Evolutionary conservation across 1,140 invertebrate genomes (phyloP).

Genomic region (Drosophila baimaii): DNA sequence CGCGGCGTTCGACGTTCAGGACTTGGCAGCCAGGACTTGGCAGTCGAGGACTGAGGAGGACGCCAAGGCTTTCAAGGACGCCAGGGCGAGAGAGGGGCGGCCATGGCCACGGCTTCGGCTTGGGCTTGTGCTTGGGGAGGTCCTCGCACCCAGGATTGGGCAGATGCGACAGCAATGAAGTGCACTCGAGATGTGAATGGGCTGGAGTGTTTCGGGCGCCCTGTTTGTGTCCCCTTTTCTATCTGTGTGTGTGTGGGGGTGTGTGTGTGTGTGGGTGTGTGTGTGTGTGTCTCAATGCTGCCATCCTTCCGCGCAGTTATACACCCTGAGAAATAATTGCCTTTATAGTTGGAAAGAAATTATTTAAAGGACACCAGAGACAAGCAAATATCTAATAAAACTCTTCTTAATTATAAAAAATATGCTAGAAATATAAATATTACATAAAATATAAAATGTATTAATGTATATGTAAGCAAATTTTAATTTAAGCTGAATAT

Average conservation of each 20-base stretch:
- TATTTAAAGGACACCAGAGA: no score
- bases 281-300: constrained; percentile 32
- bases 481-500: no score
- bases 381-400: no score
- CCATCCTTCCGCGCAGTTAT: neutral
- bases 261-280: no score
- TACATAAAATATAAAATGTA: no score
- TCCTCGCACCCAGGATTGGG: constrained; percentile 30
- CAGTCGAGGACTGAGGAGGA: constrained; percentile 24
- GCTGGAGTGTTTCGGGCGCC: constrained; percentile 37
- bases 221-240: constrained; percentile 39
- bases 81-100: no score
- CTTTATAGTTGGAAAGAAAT: neutral
- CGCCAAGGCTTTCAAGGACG: constrained; percentile 11
- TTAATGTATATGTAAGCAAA: no score
- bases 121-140: neutral
- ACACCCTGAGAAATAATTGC: neutral
- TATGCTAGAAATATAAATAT: no score
- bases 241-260: constrained; percentile 38
- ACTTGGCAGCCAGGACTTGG: constrained; percentile 34
- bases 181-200: constrained; percentile 71
- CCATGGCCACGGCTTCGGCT: neutral
- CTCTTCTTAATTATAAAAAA: no score
- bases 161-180: constrained; percentile 73
- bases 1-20: constrained; percentile 51